Conservation (phyloP, 2,888 invertebrate species). For the Caenorhabditis becei region DNA sequence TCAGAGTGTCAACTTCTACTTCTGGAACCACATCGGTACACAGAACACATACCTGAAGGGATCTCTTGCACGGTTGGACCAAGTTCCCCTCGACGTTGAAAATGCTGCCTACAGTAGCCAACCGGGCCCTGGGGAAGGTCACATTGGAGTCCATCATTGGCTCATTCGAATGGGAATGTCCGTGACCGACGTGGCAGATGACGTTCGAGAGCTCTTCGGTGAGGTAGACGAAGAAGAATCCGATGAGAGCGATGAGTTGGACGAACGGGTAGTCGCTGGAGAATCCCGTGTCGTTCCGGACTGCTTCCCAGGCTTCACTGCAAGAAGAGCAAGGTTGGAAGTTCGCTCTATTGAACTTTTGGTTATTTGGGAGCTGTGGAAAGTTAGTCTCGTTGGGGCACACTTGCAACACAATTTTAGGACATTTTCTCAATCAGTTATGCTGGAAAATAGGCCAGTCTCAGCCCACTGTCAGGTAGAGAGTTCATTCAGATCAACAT, state of each 20-base stretch:
- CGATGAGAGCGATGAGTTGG: slow-evolving; percentile 62
- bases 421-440: too few species aligned
- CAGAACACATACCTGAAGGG: slow-evolving; percentile 38
- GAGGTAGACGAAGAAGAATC: slow-evolving; percentile 77
- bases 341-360: not conserved
- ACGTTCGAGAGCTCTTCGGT: slow-evolving; percentile 72
- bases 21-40: not conserved
- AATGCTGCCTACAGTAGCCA: slow-evolving; percentile 62
- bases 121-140: slow-evolving; percentile 52
- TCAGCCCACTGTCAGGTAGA: too few species aligned
- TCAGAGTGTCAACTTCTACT: not conserved
- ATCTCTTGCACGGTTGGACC: slow-evolving; percentile 53
- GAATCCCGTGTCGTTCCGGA: slow-evolving; percentile 48
- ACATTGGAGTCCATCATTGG: slow-evolving; percentile 57
- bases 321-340: slow-evolving; percentile 3
- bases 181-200: slow-evolving; percentile 59
- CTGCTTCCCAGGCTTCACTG: slow-evolving; percentile 67
- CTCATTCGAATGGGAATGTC: slow-evolving; percentile 52
- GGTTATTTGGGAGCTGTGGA: not conserved
- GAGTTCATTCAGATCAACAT: too few species aligned
- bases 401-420: too few species aligned
- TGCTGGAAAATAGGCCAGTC: too few species aligned
- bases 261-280: slow-evolving; percentile 68
- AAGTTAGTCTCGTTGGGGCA: too few species aligned
- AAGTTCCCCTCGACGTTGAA: slow-evolving; percentile 58